A percentile compares a stretch with the other conserved stretches of the same genome.
Conservation (phyloP, 2,888 invertebrate genomes). For the Tortrix viridana region DNA sequence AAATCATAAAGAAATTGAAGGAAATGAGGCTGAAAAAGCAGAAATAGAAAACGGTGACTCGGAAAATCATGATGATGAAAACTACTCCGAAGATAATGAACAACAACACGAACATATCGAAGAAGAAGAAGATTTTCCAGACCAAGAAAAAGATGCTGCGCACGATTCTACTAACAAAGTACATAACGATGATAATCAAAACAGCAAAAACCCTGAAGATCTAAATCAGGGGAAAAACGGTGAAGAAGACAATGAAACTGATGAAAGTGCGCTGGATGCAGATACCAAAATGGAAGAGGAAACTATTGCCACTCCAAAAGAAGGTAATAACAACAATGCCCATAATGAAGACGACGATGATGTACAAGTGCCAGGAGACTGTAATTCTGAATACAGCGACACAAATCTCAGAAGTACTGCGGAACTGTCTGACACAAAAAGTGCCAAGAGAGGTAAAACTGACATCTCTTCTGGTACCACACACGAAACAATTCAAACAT, state of each 20-base stretch:
- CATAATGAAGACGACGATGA: constrained; percentile 83
- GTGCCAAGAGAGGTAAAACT: constrained; percentile 75
- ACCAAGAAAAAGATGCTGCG: constrained; percentile 43
- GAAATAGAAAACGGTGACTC: constrained; percentile 37
- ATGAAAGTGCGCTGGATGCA: constrained; percentile 26
- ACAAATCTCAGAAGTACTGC: constrained; percentile 68
- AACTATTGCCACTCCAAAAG: constrained; percentile 54
- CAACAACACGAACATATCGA: constrained; percentile 35
- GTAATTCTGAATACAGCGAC: constrained; percentile 72
- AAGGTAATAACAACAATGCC: constrained; percentile 73
- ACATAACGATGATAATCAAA: constrained; percentile 43
- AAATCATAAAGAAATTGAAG: constrained; percentile 37
- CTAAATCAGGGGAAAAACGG: constrained; percentile 27
- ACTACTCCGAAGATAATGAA: constrained; percentile 32
- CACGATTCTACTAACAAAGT: constrained; percentile 38
- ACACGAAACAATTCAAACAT: constrained; percentile 73
- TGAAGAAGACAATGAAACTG: constrained; percentile 32
- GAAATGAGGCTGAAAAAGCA: constrained; percentile 41
- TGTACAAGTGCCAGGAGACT: constrained; percentile 78
- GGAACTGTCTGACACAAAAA: constrained; percentile 67
- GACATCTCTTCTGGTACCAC: constrained; percentile 76
- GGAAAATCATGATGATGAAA: constrained; percentile 42
- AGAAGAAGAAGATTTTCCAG: constrained; percentile 37
- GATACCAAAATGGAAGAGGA: constrained; percentile 53
- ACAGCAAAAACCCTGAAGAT: constrained; percentile 33